Conservation (phyloP, 2,113 vertebrate species). For the Charadrius vociferus region DNA sequence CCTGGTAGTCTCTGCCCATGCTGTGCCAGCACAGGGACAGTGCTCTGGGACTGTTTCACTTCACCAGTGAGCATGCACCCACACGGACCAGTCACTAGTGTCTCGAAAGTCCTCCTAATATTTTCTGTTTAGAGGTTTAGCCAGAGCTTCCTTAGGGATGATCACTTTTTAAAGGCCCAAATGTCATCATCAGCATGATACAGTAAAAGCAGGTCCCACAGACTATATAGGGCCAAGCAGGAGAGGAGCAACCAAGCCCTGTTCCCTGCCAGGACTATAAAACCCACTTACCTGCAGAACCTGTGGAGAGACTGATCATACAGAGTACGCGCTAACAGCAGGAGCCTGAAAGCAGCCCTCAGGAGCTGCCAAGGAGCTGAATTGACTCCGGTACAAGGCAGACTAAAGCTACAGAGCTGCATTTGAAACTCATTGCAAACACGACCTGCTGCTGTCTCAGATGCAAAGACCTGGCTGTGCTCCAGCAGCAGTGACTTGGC, state of each 20-base stretch:
- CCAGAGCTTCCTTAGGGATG: not conserved
- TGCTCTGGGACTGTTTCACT: not conserved
- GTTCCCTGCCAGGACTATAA: not conserved
- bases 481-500: not conserved
- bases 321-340: accelerated
- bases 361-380: not conserved
- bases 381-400: not conserved
- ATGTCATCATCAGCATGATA: not conserved
- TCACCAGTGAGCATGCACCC: not conserved
- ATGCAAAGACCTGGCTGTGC: not conserved
- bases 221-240: not conserved
- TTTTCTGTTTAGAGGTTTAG: not conserved
- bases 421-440: not conserved
- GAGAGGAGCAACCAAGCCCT: not conserved
- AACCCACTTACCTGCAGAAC: not conserved
- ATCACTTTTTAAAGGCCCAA: not conserved
- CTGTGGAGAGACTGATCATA: not conserved
- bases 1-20: accelerated
- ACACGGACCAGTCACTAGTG: not conserved
- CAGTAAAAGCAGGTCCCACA: not conserved
- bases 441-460: not conserved
- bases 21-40: not conserved
- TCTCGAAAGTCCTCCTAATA: not conserved
- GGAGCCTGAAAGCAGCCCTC: not conserved
- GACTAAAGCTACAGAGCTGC: not conserved